phyloP scores from a whole-genome alignment of 2,797 vertebrate species.

The Remorina albescens region DNA sequence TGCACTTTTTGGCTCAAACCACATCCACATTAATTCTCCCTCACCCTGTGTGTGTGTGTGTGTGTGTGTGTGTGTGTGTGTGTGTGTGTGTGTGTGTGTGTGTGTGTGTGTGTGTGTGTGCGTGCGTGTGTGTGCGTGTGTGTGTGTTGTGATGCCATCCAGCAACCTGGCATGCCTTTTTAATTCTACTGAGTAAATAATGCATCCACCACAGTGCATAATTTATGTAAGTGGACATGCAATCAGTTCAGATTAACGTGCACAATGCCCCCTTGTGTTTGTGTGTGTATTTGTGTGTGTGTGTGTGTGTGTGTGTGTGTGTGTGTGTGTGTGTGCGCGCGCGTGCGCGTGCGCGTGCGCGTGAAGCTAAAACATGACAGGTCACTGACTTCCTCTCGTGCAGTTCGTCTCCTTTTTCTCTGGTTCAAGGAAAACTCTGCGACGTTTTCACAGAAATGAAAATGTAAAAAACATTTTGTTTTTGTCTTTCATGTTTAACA shows the following conservation, averaged over 20 bases:
- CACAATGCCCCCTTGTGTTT: constrained; percentile 58
- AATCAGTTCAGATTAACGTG: constrained; percentile 87
- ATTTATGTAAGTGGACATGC: constrained; percentile 89
- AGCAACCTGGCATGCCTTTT: constrained; percentile 79
- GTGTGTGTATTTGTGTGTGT: constrained; percentile 42
- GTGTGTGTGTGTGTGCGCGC: constrained; percentile 36
- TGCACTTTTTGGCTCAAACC: constrained; percentile 18
- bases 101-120: constrained; percentile 33
- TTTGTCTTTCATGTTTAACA: neutral
- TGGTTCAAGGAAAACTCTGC: constrained; percentile 9
- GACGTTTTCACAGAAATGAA: constrained; percentile 4
- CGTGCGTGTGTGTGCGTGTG: constrained; percentile 44
- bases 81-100: constrained; percentile 33
- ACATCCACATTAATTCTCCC: constrained; percentile 24
- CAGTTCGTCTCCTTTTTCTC: constrained; percentile 36
- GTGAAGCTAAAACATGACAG: constrained; percentile 64
- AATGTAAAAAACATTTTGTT: neutral
- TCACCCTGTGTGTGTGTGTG: neutral
- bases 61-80: constrained; percentile 1
- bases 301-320: constrained; percentile 38
- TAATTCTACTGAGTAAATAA: constrained; percentile 85
- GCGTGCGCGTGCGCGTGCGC: constrained; percentile 41
- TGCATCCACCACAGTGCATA: constrained; percentile 78
- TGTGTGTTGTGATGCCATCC: constrained; percentile 68
- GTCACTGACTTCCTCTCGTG: constrained; percentile 67